Evolutionary conservation across 2,888 invertebrate species (phyloP).

Genomic region (Spilosoma lubricipeda): DNA sequence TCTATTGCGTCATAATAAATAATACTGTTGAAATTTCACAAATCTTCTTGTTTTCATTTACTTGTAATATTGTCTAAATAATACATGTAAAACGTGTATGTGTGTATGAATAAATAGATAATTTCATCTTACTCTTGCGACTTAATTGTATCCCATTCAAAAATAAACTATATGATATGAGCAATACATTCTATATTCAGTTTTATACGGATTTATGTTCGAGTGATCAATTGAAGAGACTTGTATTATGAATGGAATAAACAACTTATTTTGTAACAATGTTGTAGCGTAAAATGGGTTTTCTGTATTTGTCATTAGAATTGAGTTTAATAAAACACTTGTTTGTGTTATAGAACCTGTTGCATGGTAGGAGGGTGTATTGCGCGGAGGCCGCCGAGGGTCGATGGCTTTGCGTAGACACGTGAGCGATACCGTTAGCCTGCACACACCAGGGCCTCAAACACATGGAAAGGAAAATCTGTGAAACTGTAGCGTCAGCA

Average conservation of each 20-base stretch:
- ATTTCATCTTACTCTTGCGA: constrained; percentile 42
- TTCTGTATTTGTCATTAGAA: neutral
- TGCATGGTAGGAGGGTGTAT: constrained; percentile 53
- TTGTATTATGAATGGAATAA: constrained; percentile 40
- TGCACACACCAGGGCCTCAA: constrained; percentile 74
- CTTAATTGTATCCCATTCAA: constrained; percentile 35
- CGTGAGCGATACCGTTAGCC: constrained; percentile 83
- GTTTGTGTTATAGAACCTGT: constrained; percentile 24
- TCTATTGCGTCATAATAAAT: constrained; percentile 40
- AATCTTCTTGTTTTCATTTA: constrained; percentile 46
- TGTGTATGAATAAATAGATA: constrained; percentile 52
- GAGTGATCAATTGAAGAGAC: constrained; percentile 65
- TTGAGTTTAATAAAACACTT: constrained; percentile 18
- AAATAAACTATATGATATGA: constrained; percentile 43
- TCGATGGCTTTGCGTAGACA: constrained; percentile 83
- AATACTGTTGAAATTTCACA: constrained; percentile 40
- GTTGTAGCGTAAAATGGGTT: constrained; percentile 19
- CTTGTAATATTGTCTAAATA: constrained; percentile 48
- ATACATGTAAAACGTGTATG: constrained; percentile 42
- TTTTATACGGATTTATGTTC: constrained; percentile 55
- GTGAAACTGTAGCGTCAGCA: constrained; percentile 69
- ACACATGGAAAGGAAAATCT: constrained; percentile 80
- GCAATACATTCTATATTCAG: constrained; percentile 56
- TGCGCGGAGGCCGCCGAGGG: constrained; percentile 84
- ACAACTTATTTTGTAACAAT: constrained; percentile 23